phyloP scores from a whole-genome alignment of 2,888 invertebrate species.

The Balanococcus diminutus region DNA sequence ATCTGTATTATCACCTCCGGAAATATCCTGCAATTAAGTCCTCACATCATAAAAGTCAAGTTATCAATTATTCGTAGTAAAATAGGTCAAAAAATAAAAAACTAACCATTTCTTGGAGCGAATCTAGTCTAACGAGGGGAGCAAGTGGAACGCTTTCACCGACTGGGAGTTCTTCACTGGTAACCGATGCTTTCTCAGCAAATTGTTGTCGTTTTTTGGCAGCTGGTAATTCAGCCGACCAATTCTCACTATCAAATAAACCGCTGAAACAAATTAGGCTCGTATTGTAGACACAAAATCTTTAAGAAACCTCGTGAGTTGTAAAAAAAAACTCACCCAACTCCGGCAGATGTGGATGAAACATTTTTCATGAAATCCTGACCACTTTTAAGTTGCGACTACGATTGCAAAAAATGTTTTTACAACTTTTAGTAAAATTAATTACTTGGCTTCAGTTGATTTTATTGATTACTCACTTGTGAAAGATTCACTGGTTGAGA shows the following conservation, averaged over 20 bases:
- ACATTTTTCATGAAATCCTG: slow-evolving; percentile 46
- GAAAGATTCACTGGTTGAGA: slow-evolving; percentile 64
- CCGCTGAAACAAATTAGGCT: background rate
- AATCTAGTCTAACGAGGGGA: slow-evolving; percentile 59
- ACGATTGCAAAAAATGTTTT: background rate
- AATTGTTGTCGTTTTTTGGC: slow-evolving; percentile 58
- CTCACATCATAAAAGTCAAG: background rate
- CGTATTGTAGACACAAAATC: background rate
- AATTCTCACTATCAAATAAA: slow-evolving; percentile 55
- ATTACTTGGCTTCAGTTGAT: background rate
- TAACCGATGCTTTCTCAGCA: slow-evolving; percentile 58
- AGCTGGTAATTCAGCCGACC: slow-evolving; percentile 52
- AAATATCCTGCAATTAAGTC: background rate
- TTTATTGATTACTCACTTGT: slow-evolving; percentile 56
- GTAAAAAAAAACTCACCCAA: slow-evolving; percentile 6
- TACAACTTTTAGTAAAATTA: background rate
- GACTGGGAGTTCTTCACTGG: slow-evolving; percentile 58
- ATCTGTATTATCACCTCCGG: background rate
- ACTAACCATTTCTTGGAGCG: slow-evolving; percentile 59
- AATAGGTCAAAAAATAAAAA: too few species aligned
- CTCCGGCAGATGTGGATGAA: slow-evolving; percentile 21
- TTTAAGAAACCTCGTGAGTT: background rate
- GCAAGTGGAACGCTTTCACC: slow-evolving; percentile 57
- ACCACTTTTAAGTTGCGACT: slow-evolving; percentile 44
- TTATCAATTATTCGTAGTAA: background rate